Evolutionary conservation across 2,113 vertebrate species (phyloP).

Genomic region (Opisthocomus hoazin): DNA sequence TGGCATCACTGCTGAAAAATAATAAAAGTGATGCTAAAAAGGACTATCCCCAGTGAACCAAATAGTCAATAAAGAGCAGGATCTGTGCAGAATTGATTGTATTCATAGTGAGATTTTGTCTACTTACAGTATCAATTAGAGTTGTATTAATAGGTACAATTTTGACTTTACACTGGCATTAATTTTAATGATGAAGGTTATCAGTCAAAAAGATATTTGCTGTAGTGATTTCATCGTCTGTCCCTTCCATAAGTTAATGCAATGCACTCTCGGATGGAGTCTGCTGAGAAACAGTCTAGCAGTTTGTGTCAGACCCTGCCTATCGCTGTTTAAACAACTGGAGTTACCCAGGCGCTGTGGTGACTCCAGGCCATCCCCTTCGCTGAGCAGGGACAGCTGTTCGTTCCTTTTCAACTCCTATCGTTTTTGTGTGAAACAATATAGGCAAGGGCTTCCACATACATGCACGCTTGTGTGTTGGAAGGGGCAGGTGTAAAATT

Average conservation of each 20-base stretch:
- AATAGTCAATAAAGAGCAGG: slow-evolving; percentile 54
- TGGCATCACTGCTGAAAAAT: slow-evolving; percentile 46
- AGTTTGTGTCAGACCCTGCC: background rate
- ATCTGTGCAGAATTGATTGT: slow-evolving; percentile 63
- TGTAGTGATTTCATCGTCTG: slow-evolving; percentile 16
- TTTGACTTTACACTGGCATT: slow-evolving; percentile 56
- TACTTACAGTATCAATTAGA: slow-evolving; percentile 56
- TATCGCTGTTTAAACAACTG: background rate
- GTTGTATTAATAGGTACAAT: slow-evolving; percentile 62
- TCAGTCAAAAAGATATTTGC: slow-evolving; percentile 64
- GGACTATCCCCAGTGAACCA: background rate
- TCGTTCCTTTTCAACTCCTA: background rate
- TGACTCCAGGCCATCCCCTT: background rate
- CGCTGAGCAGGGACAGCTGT: background rate
- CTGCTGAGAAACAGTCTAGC: background rate
- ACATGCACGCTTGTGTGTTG: background rate
- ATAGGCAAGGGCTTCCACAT: background rate
- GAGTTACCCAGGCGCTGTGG: background rate
- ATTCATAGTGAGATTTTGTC: slow-evolving; percentile 28
- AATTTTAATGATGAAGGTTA: slow-evolving; percentile 69
- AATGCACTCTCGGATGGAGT: background rate
- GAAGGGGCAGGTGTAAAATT: background rate
- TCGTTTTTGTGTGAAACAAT: background rate
- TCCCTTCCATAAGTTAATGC: background rate
- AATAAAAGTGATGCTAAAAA: slow-evolving; percentile 28